phyloP scores from a whole-genome alignment of 2,113 vertebrate species.

The Toxotes jaculatrix region DNA sequence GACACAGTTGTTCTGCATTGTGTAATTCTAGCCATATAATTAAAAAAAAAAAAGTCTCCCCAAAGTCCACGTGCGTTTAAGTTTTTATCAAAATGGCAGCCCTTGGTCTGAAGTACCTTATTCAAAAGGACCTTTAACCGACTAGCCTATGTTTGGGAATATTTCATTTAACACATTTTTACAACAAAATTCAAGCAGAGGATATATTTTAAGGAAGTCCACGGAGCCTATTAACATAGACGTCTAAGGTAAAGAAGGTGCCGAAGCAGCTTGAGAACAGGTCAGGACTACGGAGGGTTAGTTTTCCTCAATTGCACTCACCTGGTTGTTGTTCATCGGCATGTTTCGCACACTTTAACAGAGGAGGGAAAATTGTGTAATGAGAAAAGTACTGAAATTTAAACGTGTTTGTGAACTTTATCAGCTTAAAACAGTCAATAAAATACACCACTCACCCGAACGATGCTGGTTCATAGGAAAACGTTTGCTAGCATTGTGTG shows the following conservation, averaged over 20 bases:
- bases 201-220: neutral
- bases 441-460: neutral
- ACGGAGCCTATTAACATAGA: neutral
- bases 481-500: neutral
- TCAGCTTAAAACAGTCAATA: neutral
- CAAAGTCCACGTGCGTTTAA: no score
- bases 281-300: neutral
- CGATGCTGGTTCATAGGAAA: neutral
- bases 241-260: no score
- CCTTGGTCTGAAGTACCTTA: no score
- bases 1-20: no score
- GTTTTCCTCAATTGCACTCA: constrained; percentile 31
- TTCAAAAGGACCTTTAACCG: no score
- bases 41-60: no score
- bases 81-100: no score
- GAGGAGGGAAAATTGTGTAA: fast-evolving
- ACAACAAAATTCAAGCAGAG: no score
- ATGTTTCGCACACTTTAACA: constrained; percentile 39
- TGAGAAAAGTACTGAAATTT: neutral
- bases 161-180: no score
- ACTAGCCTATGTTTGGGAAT: no score
- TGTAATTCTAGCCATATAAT: no score
- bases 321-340: constrained; percentile 65
- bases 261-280: neutral
- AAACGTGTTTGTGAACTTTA: neutral